Percentiles rank a stretch among this genome's conserved stretches.
These are phyloP conservation scores for Lasius fuliginosus DNA, from an alignment of 2,888 invertebrate species.

Conservation along the genomic window DNA sequence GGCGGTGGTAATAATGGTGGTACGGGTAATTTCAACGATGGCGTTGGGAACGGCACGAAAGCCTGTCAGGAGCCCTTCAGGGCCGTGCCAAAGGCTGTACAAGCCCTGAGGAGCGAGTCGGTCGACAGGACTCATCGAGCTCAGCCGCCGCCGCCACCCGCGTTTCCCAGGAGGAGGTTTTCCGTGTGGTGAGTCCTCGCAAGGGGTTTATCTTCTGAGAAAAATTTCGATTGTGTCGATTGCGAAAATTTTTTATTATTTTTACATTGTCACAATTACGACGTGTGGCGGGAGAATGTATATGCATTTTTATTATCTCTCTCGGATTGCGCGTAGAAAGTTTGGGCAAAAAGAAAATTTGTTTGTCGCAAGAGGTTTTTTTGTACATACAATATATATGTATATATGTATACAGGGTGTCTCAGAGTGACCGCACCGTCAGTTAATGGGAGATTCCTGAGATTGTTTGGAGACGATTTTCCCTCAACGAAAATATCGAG, in stretches of 20 bases:
- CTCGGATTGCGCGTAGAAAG: background rate
- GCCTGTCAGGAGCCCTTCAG: slow-evolving; percentile 80
- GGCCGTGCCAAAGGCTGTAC: slow-evolving; percentile 83
- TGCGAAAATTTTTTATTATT: background rate
- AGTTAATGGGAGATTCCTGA: too few relatives aligned
- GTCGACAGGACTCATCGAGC: slow-evolving; percentile 83
- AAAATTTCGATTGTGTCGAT: slow-evolving; percentile 3
- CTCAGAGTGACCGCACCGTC: too few relatives aligned
- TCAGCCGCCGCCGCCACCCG: slow-evolving; percentile 84
- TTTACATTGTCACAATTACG: background rate
- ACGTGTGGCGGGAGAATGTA: too few relatives aligned
- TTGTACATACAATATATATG: too few relatives aligned
- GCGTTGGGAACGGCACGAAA: slow-evolving; percentile 69
- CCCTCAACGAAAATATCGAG: too few relatives aligned
- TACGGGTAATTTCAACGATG: slow-evolving; percentile 73
- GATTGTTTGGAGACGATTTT: too few relatives aligned
- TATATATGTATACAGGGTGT: too few relatives aligned
- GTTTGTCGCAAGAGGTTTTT: background rate
- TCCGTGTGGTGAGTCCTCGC: slow-evolving; percentile 86
- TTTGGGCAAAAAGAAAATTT: background rate
- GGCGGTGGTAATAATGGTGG: slow-evolving; percentile 67
- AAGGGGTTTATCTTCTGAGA: slow-evolving; percentile 5
- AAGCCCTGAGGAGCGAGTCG: slow-evolving; percentile 84
- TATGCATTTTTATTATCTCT: background rate
- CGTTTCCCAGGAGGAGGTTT: slow-evolving; percentile 85